Conservation (phyloP, 2,888 invertebrate species). For the Emmelina monodactyla region DNA sequence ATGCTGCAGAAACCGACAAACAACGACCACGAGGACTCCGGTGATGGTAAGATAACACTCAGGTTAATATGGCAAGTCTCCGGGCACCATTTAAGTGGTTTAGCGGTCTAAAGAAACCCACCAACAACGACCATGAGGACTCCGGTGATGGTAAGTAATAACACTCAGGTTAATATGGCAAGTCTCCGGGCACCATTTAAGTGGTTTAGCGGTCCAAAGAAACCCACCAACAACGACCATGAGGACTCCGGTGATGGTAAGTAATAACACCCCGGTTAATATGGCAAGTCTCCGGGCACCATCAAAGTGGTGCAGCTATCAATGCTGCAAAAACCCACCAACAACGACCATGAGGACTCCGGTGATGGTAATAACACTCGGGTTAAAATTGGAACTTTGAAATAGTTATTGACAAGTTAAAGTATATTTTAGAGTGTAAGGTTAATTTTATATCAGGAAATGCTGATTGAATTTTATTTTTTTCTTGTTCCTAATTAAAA, state of each 20-base stretch:
- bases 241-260: conserved; percentile 52
- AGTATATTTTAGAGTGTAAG: too few species aligned
- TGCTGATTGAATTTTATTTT: too few species aligned
- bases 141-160: conserved; percentile 55
- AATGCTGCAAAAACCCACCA: conserved; percentile 44
- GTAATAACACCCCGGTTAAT: too few species aligned
- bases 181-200: conserved; percentile 41
- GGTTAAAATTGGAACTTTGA: too few species aligned
- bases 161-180: too few species aligned
- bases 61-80: conserved; percentile 29
- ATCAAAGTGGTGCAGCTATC: conserved; percentile 56
- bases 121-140: conserved; percentile 40
- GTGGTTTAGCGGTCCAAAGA: conserved; percentile 56
- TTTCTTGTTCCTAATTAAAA: too few species aligned
- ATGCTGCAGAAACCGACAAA: conserved; percentile 45
- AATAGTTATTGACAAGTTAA: too few species aligned
- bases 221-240: conserved; percentile 39
- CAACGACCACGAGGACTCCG: conserved; percentile 43
- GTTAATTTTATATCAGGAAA: too few species aligned
- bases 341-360: conserved; percentile 41
- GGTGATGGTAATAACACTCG: conserved; percentile 57
- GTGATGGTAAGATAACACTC: conserved; percentile 55
- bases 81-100: conserved; percentile 48
- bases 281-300: too few species aligned
- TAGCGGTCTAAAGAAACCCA: conserved; percentile 51